Evolutionary conservation across 2,113 vertebrate species (phyloP).

Genomic region (Microtus ochrogaster): DNA sequence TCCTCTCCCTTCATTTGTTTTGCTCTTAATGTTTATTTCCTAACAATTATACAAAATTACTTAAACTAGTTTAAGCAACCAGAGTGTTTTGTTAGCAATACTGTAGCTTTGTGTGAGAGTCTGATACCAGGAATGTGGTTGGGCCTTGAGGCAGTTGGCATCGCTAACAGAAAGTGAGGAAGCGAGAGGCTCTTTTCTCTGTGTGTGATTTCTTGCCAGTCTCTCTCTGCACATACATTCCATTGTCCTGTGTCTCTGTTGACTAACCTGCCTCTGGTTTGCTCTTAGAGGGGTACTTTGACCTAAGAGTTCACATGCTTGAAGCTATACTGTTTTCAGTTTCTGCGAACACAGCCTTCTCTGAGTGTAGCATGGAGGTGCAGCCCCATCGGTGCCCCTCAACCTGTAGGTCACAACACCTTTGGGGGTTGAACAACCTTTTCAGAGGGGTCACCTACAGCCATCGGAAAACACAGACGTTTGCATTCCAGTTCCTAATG

Average conservation of each 20-base stretch:
- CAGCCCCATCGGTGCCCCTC: background rate
- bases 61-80: conserved; percentile 52
- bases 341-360: background rate
- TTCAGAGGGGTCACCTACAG: background rate
- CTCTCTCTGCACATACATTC: background rate
- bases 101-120: conserved; percentile 22
- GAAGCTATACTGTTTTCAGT: conserved; percentile 6
- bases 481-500: background rate
- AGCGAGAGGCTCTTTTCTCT: background rate
- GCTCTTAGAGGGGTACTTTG: conserved; percentile 36
- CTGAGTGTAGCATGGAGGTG: background rate
- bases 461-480: background rate
- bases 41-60: conserved; percentile 29
- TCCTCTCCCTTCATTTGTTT: background rate
- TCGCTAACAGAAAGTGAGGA: background rate
- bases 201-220: background rate
- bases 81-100: conserved; percentile 1
- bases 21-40: conserved; percentile 37
- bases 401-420: background rate
- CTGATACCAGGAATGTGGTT: background rate
- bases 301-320: conserved; percentile 37
- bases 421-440: background rate
- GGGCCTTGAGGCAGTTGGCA: background rate
- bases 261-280: conserved; percentile 36
- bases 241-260: background rate